phyloP scores from a whole-genome alignment of 2,888 invertebrate species.

The Machimus atricapillus region DNA sequence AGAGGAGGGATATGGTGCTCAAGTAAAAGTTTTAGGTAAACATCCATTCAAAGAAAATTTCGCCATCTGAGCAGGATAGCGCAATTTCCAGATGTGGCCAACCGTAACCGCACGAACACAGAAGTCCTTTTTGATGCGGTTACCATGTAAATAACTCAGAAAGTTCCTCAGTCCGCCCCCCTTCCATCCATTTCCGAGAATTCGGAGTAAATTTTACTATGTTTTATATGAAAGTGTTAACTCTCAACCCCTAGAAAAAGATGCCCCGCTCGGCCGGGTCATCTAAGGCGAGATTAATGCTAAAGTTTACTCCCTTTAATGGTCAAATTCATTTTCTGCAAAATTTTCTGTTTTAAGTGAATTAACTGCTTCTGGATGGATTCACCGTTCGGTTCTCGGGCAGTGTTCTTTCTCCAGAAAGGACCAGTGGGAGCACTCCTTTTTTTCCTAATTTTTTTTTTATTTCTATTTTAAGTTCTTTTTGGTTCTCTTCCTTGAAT shows the following conservation, averaged over 20 bases:
- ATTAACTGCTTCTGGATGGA: neutral
- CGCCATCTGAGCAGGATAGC: neutral
- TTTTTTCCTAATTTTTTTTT: neutral
- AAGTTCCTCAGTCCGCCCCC: neutral
- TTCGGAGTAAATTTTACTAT: neutral
- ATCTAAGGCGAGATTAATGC: neutral
- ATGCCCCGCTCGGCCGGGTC: neutral
- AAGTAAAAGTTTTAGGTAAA: conserved; percentile 11
- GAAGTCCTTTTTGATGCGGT: conserved; percentile 22
- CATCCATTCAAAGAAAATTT: conserved; percentile 17
- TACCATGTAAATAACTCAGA: conserved; percentile 12
- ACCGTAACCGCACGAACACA: conserved; percentile 13
- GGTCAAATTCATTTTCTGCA: conserved; percentile 11
- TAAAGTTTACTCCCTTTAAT: conserved; percentile 6
- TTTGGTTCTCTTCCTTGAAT: neutral
- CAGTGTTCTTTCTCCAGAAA: neutral
- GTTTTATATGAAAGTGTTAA: neutral
- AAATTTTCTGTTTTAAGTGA: conserved; percentile 3
- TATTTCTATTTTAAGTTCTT: neutral
- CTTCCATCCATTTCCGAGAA: neutral
- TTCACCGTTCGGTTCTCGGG: neutral
- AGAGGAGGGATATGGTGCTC: neutral
- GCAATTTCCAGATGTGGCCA: conserved; percentile 14
- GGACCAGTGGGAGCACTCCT: neutral
- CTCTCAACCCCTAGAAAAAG: neutral